Percentiles rank a stretch among this genome's conserved stretches.
Conservation (phyloP, 37 sponge, comb jelly and placozoan species). For the Lycopodina hypogea region DNA sequence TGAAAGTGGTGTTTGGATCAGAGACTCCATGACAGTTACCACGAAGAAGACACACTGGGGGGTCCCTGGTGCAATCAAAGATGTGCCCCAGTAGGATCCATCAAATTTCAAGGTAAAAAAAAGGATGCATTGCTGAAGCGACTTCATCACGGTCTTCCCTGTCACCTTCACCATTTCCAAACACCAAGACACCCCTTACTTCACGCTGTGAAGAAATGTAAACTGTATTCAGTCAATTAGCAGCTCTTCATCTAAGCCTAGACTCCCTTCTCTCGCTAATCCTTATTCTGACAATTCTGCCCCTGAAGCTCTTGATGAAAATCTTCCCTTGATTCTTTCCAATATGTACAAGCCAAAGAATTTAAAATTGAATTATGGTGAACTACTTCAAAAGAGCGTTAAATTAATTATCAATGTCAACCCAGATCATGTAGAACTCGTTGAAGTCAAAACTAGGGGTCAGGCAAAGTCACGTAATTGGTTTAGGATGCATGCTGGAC, state of each 20-base stretch:
- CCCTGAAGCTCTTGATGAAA: slow-evolving; percentile 8
- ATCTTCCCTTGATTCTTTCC: slow-evolving; percentile 19
- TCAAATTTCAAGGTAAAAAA: slow-evolving; percentile 46
- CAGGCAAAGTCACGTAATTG: slow-evolving; percentile 44
- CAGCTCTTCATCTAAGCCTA: slow-evolving; percentile 50
- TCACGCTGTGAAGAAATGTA: too few relatives aligned
- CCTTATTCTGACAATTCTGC: slow-evolving; percentile 26
- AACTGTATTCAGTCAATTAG: too few relatives aligned
- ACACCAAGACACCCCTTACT: background rate
- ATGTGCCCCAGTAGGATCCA: slow-evolving; percentile 36
- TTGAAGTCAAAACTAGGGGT: slow-evolving; percentile 34
- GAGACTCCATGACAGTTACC: slow-evolving; percentile 46
- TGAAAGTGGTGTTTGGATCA: slow-evolving; percentile 44
- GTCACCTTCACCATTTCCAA: background rate
- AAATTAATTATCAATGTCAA: slow-evolving; percentile 3
- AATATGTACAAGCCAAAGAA: slow-evolving; percentile 24
- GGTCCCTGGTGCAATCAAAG: slow-evolving; percentile 30
- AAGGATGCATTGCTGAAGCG: background rate
- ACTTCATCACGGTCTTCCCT: background rate
- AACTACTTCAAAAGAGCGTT: slow-evolving; percentile 14
- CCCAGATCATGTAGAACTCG: slow-evolving; percentile 10
- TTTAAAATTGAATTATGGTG: slow-evolving; percentile 1
- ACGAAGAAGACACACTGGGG: slow-evolving; percentile 64
- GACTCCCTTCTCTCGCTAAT: slow-evolving; percentile 32
- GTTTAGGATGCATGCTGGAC: slow-evolving; percentile 54